Evolutionary conservation across 2,888 invertebrate species (phyloP), one percentile per base, ranked within the genome.

Genomic region (Eustalomyia histrio): DNA sequence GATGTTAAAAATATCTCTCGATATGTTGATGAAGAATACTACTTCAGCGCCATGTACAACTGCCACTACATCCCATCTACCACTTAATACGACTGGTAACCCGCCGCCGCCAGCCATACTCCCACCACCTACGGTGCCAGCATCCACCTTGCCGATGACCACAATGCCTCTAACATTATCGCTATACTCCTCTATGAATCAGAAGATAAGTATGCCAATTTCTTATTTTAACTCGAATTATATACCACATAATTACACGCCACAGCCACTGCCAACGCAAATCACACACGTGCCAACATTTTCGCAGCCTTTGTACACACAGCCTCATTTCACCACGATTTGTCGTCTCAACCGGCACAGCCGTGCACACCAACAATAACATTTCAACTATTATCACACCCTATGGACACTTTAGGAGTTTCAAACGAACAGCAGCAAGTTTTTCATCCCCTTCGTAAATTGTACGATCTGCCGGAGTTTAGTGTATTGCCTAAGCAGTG

Each of bases 371-470:
- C 58, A 17, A 18, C 69, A 58, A 33, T 16, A 69, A 58, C 8
- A 21, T 9, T 50, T 17, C 14, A 58, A 72, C 16, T 35, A 72
- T 17, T 61, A 61, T 12, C 55, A 29, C 24, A 65, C 21, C 21
- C 2, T 21, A 21, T 21, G 4, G 4, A 21, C 21, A 21, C 21
- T 4, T 3, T 21, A 4, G 21, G 21, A 21, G 21, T 21, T 21
- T 21, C 21, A 21, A 21, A 21, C 4, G 21, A 21, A 21, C 21
- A 21, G 21, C 21, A 21, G 4, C 21, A 21, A 21, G 21, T 21
- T 21, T 21, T 21, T 21, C 21, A 21, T 21, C 21, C 21, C 21
- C 4, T 60, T 35, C 69, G 72, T 7, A 79, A 79, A 39, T 10
- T 79, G 29, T 52, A 61, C 16, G 74, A 74, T 35, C 7, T 29